A percentile compares a stretch with the other conserved stretches of the same genome.
phyloP scores from a whole-genome alignment of 2,113 vertebrate species.

The Petromus typicus region DNA sequence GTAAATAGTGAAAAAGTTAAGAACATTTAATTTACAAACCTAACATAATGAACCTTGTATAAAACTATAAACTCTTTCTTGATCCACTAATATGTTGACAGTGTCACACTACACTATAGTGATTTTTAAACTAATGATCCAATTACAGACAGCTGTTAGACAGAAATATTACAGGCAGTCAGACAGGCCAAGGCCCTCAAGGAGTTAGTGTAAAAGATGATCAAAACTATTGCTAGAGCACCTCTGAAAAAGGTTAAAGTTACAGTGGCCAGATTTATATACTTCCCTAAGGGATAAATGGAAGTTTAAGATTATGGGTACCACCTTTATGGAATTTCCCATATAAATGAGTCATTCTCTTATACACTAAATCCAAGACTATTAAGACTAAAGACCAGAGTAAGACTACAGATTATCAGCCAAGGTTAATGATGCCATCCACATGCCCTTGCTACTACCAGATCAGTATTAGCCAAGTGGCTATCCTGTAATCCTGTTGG shows the following conservation, averaged over 20 bases:
- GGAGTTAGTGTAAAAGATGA: not conserved
- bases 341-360: not conserved
- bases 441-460: not conserved
- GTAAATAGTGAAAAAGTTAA: not conserved
- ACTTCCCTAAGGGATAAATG: not conserved
- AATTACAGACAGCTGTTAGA: not conserved
- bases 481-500: not conserved
- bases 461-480: not conserved
- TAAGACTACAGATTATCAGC: not conserved
- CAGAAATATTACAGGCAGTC: not conserved
- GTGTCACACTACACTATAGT: not conserved
- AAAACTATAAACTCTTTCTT: conserved; percentile 8
- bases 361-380: not conserved
- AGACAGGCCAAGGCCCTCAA: not conserved
- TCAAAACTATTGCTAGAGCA: no score
- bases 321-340: not conserved
- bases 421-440: not conserved
- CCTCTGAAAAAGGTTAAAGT: not conserved
- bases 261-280: not conserved
- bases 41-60: not conserved
- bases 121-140: not conserved
- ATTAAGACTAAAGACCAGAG: not conserved
- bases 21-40: not conserved
- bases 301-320: not conserved
- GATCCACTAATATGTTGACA: not conserved